Evolutionary conservation across 1,140 invertebrate species (phyloP), one percentile per base, ranked within the genome.

Genomic region (Bicyclus anynana): DNA sequence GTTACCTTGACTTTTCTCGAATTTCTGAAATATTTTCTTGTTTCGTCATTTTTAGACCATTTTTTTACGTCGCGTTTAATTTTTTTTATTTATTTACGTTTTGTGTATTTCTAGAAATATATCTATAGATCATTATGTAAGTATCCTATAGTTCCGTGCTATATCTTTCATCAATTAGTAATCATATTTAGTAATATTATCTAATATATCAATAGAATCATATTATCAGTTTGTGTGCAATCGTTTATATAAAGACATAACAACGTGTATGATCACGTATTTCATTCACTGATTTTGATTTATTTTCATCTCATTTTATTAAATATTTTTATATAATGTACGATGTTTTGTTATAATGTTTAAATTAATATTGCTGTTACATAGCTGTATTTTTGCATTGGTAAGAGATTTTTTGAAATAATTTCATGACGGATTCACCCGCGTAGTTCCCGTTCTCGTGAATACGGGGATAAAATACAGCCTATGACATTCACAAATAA

Each of bases 201-300:
- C 12, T 37, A 37, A 37, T 14, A 37, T n/a, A 37, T n/a, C 12
- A 23, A 23, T 23, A 23, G 7, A 23, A 2, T 23, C 3, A 4
- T 2, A 23, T 5, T 0, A 40, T 49, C 7, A 33, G 29, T 49
- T 21, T 14, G 9, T 17, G 7, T 9, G 37, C 17, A 2, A 40
- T 12, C 29, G 14, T 50, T 58, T 51, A 67, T 63, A 67, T 53
- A 58, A 42, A 53, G 16, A 23, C 33, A 52, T 12, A 33, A 35
- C 35, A 56, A 33, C 50, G 42, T 14, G 5, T 48, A 52, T 18
- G 6, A 42, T 59, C 68, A 62, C 64, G 63, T 69, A 69, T 29
- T 67, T 18, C 26, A 44, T 17, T 37, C 6, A 17, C 23, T 40
- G 59, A 42, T 59, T 68, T 62, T 46, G 60, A 23, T 55, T 21